Conservation (phyloP, 1,140 invertebrate genomes). For the Dinoponera quadriceps region DNA sequence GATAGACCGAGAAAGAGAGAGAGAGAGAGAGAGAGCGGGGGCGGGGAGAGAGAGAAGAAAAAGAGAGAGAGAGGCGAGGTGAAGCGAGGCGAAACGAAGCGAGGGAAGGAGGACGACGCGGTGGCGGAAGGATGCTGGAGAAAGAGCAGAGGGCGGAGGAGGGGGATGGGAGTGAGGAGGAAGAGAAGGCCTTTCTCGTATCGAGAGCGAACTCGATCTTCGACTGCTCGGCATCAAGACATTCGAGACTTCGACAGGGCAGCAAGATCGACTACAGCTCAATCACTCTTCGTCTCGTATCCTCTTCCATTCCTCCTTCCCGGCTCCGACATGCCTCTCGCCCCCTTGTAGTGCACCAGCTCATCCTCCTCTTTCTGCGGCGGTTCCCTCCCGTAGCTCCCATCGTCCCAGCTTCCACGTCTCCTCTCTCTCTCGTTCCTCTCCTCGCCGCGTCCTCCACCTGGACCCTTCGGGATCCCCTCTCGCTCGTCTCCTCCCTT, state of each 20-base stretch:
- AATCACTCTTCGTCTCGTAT: constrained; percentile 85
- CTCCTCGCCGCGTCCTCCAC: constrained; percentile 29
- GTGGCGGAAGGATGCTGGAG: constrained; percentile 36
- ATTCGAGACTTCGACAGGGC: constrained; percentile 83
- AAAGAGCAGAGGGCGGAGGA: constrained; percentile 38
- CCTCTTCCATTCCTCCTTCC: constrained; percentile 69
- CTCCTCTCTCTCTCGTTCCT: constrained; percentile 33
- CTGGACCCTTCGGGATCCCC: constrained; percentile 51
- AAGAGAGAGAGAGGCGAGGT: background rate
- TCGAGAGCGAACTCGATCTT: constrained; percentile 82
- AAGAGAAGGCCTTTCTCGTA: constrained; percentile 64
- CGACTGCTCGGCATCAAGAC: constrained; percentile 83
- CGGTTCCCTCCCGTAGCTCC: constrained; percentile 34
- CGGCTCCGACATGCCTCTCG: constrained; percentile 49
- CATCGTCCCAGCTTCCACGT: constrained; percentile 18
- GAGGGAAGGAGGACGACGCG: constrained; percentile 2
- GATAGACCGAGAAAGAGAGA: background rate
- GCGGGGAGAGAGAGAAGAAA: no score
- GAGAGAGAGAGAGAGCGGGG: background rate
- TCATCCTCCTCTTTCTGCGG: background rate
- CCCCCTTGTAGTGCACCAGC: constrained; percentile 7
- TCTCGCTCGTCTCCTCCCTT: constrained; percentile 56
- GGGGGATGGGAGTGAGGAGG: constrained; percentile 59
- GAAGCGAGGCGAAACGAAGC: constrained; percentile 3
- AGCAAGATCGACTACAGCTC: constrained; percentile 85